Base-by-base conservation (phyloP, 2,113 vertebrate genomes). In the Brachyhypopomus gauderio region DNA sequence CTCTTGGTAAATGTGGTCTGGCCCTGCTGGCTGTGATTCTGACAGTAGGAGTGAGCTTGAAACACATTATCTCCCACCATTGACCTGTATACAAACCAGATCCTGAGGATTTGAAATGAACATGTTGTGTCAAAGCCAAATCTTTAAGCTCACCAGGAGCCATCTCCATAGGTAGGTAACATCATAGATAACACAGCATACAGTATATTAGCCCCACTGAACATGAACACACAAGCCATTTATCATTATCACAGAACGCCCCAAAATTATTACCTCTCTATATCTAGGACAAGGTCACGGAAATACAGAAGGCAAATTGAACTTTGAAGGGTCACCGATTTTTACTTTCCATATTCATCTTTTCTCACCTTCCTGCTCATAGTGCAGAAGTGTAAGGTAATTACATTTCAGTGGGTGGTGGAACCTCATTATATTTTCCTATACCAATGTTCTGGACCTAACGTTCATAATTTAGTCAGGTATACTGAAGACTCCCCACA, bases 261-360 rank as follows among this genome's bases (percentile, higher is more conserved):
- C 94, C 94, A 95, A 95, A 96, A 96, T 97, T 95, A 97, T 96
- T 95, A 97, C 96, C 94, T 96, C 94, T 95, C 91, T 89, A 91
- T 93, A 95, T 95, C 92, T 94, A 92, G 94, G 94, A 94, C 95
- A 96, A 98, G 96, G 96, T 95, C 95, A 94, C 95, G 93, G 89
- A 92, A 95, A 96, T 96, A 94, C 95, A 96, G 93, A 96, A 96
- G 93, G 94, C 95, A 96, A 96, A 97, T 96, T 96, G 95, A 96
- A 96, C 92, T 94, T 94, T 94, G 94, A 95, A 95, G 94, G 96
- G 95, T 97, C 96, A 97, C 93, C 82, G 88, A 89, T 92, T 93
- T 96, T 96, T 97, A 95, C 96, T 96, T 95, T 95, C 94, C 94
- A 93, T 95, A 92, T 96, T 96, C 94, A 95, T 95, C 94, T 95